These are phyloP conservation scores for Ovibos moschatus DNA, from an alignment of 2,113 vertebrate genomes.

Conservation along the genomic window DNA sequence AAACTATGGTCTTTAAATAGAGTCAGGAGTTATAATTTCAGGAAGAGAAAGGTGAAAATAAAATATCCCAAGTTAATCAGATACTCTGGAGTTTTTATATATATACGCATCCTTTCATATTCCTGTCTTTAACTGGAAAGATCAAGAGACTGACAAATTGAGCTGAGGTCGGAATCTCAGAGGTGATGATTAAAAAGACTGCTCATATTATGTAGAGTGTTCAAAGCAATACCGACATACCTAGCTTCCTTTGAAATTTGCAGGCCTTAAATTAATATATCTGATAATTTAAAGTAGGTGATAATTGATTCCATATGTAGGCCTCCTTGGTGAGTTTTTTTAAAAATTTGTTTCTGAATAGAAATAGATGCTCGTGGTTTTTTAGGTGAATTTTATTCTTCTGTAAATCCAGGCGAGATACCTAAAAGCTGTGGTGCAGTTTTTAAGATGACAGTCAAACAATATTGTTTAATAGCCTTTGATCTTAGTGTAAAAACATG, in stretches of 20 bases:
- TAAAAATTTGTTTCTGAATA: background rate
- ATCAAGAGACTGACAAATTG: background rate
- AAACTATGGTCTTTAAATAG: background rate
- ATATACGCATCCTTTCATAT: background rate
- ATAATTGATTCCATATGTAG: background rate
- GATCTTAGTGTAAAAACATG: background rate
- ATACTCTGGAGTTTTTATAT: background rate
- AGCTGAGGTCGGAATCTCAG: background rate
- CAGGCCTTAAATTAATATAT: background rate
- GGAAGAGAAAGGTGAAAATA: background rate
- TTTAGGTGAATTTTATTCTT: background rate
- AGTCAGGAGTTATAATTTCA: background rate
- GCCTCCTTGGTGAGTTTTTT: background rate
- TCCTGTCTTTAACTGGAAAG: background rate
- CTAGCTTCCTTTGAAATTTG: conserved; percentile 30
- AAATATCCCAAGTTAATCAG: background rate
- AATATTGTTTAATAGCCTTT: background rate
- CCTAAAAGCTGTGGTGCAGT: background rate
- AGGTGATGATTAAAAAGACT: background rate
- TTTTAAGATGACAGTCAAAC: background rate
- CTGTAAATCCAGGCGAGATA: background rate
- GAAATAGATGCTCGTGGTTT: background rate
- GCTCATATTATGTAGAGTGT: background rate
- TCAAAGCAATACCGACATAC: background rate
- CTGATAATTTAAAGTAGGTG: background rate